These are phyloP conservation scores for Cotesia chilonis DNA, from an alignment of 1,140 invertebrate species.

Conservation along the genomic window DNA sequence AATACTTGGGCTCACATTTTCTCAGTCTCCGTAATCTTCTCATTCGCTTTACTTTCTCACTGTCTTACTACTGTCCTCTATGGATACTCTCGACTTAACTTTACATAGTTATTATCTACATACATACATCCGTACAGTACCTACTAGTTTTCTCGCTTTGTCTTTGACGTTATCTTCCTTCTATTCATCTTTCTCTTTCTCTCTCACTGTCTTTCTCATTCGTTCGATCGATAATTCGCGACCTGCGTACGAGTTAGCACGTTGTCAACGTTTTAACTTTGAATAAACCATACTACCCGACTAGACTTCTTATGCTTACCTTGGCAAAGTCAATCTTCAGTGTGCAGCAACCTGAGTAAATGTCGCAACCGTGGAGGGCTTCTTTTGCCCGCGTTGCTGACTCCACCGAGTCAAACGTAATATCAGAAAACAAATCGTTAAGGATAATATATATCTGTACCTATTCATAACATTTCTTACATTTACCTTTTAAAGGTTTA, in stretches of 20 bases:
- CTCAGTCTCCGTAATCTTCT: not conserved
- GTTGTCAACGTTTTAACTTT: conserved; percentile 19
- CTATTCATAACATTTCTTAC: conserved; percentile 6
- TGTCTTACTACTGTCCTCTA: conserved; percentile 23
- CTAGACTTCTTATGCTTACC: conserved; percentile 71
- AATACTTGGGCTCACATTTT: not conserved
- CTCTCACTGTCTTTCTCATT: conserved; percentile 18
- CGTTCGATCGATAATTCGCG: conserved; percentile 41
- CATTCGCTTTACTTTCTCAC: not conserved
- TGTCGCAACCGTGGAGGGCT: conserved; percentile 95
- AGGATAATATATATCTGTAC: conserved; percentile 54
- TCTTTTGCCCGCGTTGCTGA: conserved; percentile 95
- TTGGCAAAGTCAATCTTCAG: conserved; percentile 99
- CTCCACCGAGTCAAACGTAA: conserved; percentile 92
- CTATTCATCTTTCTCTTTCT: not conserved
- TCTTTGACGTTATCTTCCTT: not conserved
- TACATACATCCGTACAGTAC: too few species aligned
- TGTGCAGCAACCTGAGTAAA: conserved; percentile 99
- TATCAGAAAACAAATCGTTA: conserved; percentile 64
- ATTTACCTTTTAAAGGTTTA: not conserved
- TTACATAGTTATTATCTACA: too few species aligned
- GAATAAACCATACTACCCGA: conserved; percentile 18
- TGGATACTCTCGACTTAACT: too few species aligned
- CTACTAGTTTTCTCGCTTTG: not conserved
- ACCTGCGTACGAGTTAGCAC: conserved; percentile 36